Evolutionary conservation across 2,888 invertebrate species (phyloP).

Genomic region (Trichopria drosophilae): DNA sequence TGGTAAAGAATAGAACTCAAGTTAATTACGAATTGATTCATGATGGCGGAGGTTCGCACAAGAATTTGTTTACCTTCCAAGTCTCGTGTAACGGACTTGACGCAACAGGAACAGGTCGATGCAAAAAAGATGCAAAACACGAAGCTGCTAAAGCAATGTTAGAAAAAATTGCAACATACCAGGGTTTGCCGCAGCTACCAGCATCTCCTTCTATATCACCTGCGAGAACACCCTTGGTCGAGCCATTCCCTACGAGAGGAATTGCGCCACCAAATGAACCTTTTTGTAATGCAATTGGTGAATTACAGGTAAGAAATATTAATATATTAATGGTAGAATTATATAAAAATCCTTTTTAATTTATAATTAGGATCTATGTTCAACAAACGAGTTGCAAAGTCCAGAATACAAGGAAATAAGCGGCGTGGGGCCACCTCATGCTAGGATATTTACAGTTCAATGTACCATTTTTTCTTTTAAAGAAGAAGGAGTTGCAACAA

Average conservation of each 20-base stretch:
- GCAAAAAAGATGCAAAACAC: constrained; percentile 59
- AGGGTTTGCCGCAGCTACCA: constrained; percentile 46
- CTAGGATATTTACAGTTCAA: constrained; percentile 65
- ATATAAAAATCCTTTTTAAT: neutral
- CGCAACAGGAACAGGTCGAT: constrained; percentile 53
- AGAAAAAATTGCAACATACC: constrained; percentile 45
- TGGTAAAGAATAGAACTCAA: constrained; percentile 60
- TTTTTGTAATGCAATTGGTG: constrained; percentile 52
- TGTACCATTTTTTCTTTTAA: constrained; percentile 62
- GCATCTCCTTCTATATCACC: constrained; percentile 47
- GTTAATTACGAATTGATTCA: constrained; percentile 62
- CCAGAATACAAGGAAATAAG: constrained; percentile 63
- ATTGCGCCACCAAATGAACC: constrained; percentile 41
- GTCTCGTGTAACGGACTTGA: constrained; percentile 49
- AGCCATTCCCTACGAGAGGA: constrained; percentile 30
- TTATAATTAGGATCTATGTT: constrained; percentile 49
- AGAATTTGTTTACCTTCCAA: constrained; percentile 54
- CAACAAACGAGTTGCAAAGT: constrained; percentile 58
- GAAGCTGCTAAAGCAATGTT: constrained; percentile 56
- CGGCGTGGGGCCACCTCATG: constrained; percentile 71
- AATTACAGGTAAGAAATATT: constrained; percentile 43
- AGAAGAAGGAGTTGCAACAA: constrained; percentile 63
- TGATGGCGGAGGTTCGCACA: constrained; percentile 54
- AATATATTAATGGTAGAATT: neutral
- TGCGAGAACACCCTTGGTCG: constrained; percentile 41